Evolutionary conservation across 2,888 invertebrate species (phyloP).

Genomic region (Ischnus inquisitorius): DNA sequence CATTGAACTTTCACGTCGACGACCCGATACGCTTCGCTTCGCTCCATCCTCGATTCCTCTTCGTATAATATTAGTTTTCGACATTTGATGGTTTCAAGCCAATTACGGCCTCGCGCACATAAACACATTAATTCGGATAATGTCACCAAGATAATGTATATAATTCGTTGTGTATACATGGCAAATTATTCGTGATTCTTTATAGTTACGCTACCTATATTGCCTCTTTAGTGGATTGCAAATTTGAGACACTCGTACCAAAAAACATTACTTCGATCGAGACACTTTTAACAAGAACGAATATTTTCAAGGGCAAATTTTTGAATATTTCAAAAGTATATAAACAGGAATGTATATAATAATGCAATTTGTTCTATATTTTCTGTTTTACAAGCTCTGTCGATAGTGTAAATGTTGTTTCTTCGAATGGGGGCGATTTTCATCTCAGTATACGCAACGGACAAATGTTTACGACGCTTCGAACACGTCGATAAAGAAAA

Average conservation of each 20-base stretch:
- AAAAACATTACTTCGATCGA: neutral
- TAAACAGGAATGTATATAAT: too few relatives aligned
- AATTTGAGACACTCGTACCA: neutral
- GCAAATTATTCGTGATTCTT: neutral
- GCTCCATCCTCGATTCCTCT: slow-evolving; percentile 21
- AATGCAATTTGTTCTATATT: too few relatives aligned
- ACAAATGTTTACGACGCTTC: slow-evolving; percentile 41
- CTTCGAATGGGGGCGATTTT: slow-evolving; percentile 18
- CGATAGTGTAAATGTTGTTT: slow-evolving; percentile 13
- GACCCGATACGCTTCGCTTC: neutral
- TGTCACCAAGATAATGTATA: neutral
- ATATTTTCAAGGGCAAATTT: neutral
- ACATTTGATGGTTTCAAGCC: neutral
- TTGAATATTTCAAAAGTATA: too few relatives aligned
- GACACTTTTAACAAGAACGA: neutral
- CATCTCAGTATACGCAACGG: slow-evolving; percentile 14
- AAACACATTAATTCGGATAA: neutral
- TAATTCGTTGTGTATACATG: neutral
- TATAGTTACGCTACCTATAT: neutral
- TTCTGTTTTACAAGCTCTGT: slow-evolving; percentile 11
- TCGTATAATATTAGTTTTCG: neutral
- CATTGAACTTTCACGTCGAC: slow-evolving; percentile 22
- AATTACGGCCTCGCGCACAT: slow-evolving; percentile 1
- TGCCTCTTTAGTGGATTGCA: neutral
- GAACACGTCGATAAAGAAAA: slow-evolving; percentile 30